Evolutionary conservation across 2,888 invertebrate species (phyloP), one percentile per base, ranked within the genome.

Genomic region (Pterostichus madidus): DNA sequence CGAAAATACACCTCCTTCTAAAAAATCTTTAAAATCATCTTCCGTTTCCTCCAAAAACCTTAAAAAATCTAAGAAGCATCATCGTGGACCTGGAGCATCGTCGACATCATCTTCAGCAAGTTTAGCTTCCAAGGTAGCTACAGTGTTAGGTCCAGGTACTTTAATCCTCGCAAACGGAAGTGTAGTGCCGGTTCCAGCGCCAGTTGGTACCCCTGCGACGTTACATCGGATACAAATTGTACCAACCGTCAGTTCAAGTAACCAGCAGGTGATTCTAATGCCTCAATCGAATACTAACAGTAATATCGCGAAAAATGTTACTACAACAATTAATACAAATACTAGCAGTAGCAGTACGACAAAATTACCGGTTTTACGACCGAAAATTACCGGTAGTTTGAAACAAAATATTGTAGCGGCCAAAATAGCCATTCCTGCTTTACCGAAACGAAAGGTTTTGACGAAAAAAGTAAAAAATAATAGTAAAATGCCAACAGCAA

Each of bases 81-180:
- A 24, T n/a, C n/a, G n/a, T n/a, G n/a, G n/a, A 24, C 24, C 1
- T 24, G 24, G 24, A 24, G 24, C 3, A 24, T 24, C 24, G 3
- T 24, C 24, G 24, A 53, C 53, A 46, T 52, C 49, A 2, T 75
- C 75, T 13, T 13, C 75, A 8, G 52, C 24, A 1, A 52, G 31
- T 32, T 31, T 75, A 3, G 75, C 75, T 0, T 49, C 75, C 0
- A 49, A 52, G 31, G 75, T 75, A 1, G 75, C 75, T 0, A 31
- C 49, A 44, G 44, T 81, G 10, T 39, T 90, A 59, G 88, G 89
- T 46, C 87, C 90, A 8, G 89, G 90, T 80, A 89, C 90, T 10
- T 85, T 91, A 84, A 87, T 90, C 64, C 85, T 90, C 78, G 87
- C 89, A 4, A 90, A 90, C 84, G 89, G 89, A 39, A 88, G 87